Evolutionary conservation across 2,888 invertebrate genomes (phyloP).

Genomic region (Bugula neritina): DNA sequence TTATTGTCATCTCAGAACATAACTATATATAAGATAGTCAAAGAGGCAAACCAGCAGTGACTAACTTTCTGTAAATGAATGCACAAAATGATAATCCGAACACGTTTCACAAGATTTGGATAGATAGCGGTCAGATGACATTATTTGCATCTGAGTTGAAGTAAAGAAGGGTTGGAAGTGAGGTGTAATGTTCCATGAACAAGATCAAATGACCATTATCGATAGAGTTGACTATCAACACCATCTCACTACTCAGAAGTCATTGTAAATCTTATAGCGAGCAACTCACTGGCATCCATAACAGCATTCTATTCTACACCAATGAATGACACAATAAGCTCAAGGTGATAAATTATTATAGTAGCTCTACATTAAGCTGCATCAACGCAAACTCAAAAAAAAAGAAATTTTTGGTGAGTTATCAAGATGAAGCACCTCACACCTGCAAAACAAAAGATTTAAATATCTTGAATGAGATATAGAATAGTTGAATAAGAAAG

Average conservation of each 20-base stretch:
- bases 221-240: neutral
- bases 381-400: neutral
- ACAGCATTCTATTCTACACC: neutral
- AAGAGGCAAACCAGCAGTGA: neutral
- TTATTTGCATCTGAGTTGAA: neutral
- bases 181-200: slow-evolving; percentile 23
- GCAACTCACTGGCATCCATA: neutral
- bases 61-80: slow-evolving; percentile 10
- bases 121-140: neutral
- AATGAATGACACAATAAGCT: neutral
- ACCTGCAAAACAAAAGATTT: slow-evolving; percentile 19
- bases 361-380: neutral
- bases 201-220: slow-evolving; percentile 11
- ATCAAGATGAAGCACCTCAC: slow-evolving; percentile 6
- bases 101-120: slow-evolving; percentile 10
- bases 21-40: too few relatives aligned
- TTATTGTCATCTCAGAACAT: too few relatives aligned
- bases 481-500: neutral
- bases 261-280: neutral
- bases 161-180: neutral
- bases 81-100: neutral
- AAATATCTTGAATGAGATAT: slow-evolving; percentile 15
- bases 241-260: neutral
- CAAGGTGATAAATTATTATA: neutral
- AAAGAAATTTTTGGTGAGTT: neutral